Conservation (phyloP, 2,797 vertebrate species). For the Cebuella pygmaea region DNA sequence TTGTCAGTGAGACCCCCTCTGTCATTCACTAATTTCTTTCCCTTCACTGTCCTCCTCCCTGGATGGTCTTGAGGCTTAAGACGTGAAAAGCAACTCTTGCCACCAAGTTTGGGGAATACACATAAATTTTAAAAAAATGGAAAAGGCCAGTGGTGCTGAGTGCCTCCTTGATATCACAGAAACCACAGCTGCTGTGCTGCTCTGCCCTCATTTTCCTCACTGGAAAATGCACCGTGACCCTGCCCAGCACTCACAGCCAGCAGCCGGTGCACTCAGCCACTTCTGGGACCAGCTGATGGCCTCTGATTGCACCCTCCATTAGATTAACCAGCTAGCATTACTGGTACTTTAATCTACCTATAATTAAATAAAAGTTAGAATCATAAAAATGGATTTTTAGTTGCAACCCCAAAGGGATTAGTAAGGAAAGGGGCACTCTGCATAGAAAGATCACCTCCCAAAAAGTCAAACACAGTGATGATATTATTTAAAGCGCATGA, state of each 20-base stretch:
- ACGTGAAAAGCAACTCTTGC: neutral
- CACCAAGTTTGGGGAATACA: neutral
- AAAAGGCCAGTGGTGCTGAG: neutral
- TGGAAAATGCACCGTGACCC: neutral
- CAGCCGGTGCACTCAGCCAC: neutral
- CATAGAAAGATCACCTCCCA: neutral
- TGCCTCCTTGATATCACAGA: neutral
- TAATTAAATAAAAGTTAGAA: constrained; percentile 53
- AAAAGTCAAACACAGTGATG: neutral
- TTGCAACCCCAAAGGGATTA: constrained; percentile 42
- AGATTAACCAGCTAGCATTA: constrained; percentile 35
- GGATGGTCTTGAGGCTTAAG: neutral
- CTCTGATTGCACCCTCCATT: constrained; percentile 15
- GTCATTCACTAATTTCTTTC: neutral
- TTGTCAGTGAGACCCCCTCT: neutral
- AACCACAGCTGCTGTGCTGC: neutral
- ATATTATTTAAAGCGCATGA: neutral
- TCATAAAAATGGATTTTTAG: constrained; percentile 51
- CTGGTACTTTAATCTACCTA: neutral
- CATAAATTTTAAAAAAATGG: neutral
- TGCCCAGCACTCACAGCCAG: neutral
- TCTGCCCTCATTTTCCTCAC: neutral
- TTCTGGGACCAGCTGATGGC: neutral
- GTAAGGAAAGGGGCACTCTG: neutral
- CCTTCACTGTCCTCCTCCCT: neutral